phyloP scores from a whole-genome alignment of 2,113 vertebrate genomes.

The Camelus bactrianus region DNA sequence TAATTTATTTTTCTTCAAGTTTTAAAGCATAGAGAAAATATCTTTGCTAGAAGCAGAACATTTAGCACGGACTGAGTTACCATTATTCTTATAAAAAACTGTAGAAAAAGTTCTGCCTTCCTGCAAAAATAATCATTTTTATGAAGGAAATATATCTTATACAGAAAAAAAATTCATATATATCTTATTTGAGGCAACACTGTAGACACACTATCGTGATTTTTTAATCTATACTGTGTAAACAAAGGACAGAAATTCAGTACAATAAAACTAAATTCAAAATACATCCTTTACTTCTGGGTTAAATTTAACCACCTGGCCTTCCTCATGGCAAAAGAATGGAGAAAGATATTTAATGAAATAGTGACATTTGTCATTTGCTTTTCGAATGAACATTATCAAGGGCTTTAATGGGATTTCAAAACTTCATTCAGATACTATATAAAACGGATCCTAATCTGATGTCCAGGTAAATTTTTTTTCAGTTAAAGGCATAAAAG shows the following conservation, averaged over 20 bases:
- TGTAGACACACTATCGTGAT: background rate
- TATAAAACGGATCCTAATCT: constrained; percentile 61
- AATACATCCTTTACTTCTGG: constrained; percentile 15
- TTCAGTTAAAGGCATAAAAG: constrained; percentile 63
- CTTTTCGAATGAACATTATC: background rate
- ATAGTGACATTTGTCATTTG: constrained; percentile 1
- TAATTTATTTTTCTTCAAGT: constrained; percentile 63
- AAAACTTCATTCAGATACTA: constrained; percentile 53
- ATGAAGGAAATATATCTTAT: background rate
- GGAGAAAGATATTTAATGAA: constrained; percentile 9
- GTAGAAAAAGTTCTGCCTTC: background rate
- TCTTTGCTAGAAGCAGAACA: constrained; percentile 38
- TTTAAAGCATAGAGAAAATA: constrained; percentile 60
- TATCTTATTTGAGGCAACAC: background rate
- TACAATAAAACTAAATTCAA: background rate
- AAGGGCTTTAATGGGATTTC: constrained; percentile 68
- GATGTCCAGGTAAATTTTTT: background rate
- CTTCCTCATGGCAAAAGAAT: constrained; percentile 50
- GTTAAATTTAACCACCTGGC: background rate
- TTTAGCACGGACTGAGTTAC: background rate
- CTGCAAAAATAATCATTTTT: constrained; percentile 25
- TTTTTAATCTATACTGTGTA: background rate
- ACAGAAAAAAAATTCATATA: background rate
- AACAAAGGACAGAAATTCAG: constrained; percentile 54
- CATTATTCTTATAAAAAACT: background rate